Evolutionary conservation across 2,888 invertebrate species (phyloP).

Genomic region (Nomada goodeniana): DNA sequence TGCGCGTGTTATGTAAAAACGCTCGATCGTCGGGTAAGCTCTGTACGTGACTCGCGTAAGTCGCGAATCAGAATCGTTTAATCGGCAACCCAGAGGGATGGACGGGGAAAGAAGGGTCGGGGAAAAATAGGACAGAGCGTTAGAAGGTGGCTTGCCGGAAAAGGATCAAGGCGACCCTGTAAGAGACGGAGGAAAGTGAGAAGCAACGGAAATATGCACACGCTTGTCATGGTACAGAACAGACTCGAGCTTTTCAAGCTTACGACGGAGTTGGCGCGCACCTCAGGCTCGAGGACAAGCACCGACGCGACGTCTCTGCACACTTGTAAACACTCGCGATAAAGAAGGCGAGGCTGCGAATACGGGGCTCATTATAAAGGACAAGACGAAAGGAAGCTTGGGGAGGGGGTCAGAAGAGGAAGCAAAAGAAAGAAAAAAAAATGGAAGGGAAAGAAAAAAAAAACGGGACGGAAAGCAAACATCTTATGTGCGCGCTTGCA

Average conservation of each 20-base stretch:
- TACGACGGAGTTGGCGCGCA: constrained; percentile 79
- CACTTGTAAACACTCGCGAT: constrained; percentile 74
- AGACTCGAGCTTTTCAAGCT: constrained; percentile 81
- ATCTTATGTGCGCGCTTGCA: constrained; percentile 38
- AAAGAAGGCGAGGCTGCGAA: constrained; percentile 73
- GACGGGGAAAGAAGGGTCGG: background rate
- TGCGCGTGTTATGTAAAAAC: constrained; percentile 77
- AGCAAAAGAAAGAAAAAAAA: background rate
- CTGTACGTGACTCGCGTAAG: constrained; percentile 80
- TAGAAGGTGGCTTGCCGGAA: constrained; percentile 25
- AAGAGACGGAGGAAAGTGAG: constrained; percentile 20
- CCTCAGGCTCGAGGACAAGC: constrained; percentile 84
- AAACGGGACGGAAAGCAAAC: constrained; percentile 36
- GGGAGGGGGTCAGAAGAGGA: background rate
- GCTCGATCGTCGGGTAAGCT: constrained; percentile 81
- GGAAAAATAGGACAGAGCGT: constrained; percentile 15
- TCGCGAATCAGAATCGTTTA: constrained; percentile 69
- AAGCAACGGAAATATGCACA: constrained; percentile 56
- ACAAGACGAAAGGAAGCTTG: constrained; percentile 45
- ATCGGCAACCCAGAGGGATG: constrained; percentile 39
- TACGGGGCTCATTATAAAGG: constrained; percentile 74
- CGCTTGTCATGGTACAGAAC: constrained; percentile 82
- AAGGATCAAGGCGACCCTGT: constrained; percentile 10
- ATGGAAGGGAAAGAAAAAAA: background rate
- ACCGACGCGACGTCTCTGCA: constrained; percentile 79